These are phyloP conservation scores for Tenualosa thibaudeaui DNA, from an alignment of 2,797 vertebrate species.

Conservation along the genomic window DNA sequence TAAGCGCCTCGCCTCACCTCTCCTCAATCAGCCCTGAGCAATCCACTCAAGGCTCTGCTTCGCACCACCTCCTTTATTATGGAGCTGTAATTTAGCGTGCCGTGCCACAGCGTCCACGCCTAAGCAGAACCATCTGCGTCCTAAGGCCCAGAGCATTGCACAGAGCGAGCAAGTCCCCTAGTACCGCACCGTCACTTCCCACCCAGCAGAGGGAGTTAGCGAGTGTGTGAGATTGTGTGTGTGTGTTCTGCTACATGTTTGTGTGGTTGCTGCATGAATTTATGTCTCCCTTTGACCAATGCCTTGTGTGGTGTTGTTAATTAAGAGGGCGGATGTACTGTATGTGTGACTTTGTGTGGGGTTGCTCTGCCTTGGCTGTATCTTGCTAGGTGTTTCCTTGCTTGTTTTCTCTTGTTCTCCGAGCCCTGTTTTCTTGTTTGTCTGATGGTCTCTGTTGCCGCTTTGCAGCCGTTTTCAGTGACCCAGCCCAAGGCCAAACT, in stretches of 20 bases:
- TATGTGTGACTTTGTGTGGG: neutral
- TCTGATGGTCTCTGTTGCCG: constrained; percentile 34
- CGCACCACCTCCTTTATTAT: constrained; percentile 57
- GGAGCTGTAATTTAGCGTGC: constrained; percentile 60
- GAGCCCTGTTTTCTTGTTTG: constrained; percentile 27
- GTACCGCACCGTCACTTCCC: constrained; percentile 19
- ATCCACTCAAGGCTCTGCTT: constrained; percentile 48
- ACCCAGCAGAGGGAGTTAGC: constrained; percentile 52
- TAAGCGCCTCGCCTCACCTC: constrained; percentile 38
- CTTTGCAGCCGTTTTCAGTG: constrained; percentile 55
- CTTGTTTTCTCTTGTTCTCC: constrained; percentile 23
- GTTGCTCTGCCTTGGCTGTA: neutral
- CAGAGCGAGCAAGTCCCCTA: neutral
- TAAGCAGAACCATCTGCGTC: constrained; percentile 71
- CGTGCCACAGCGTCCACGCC: constrained; percentile 43
- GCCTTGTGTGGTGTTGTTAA: neutral
- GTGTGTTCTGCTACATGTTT: neutral
- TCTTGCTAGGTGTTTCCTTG: constrained; percentile 8
- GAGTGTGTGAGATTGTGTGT: neutral
- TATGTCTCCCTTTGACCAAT: neutral
- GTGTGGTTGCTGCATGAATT: neutral
- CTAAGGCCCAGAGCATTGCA: constrained; percentile 26
- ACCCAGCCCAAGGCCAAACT: constrained; percentile 34
- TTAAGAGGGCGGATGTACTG: neutral
- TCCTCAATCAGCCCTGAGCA: constrained; percentile 55